phyloP scores from a whole-genome alignment of 2,888 invertebrate genomes.

The Nezara viridula region DNA sequence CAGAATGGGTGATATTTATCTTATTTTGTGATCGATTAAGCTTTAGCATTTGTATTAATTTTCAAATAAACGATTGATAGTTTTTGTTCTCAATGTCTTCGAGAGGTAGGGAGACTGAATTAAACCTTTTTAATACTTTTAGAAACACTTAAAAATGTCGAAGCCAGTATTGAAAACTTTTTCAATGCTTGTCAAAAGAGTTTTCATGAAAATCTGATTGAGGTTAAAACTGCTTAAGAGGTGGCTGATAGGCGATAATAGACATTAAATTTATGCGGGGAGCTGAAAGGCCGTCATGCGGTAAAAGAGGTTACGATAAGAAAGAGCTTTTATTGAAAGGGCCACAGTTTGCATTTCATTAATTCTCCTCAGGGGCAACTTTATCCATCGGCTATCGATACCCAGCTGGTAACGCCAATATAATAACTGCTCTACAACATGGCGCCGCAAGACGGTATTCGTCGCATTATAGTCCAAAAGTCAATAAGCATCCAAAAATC shows the following conservation, averaged over 20 bases:
- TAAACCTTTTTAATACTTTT: background rate
- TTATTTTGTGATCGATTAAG: too few species aligned
- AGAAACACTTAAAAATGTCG: background rate
- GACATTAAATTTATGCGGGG: slow-evolving; percentile 43
- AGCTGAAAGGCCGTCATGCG: slow-evolving; percentile 25
- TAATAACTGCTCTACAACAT: background rate
- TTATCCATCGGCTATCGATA: background rate
- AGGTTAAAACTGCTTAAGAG: slow-evolving; percentile 36
- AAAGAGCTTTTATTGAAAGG: slow-evolving; percentile 19
- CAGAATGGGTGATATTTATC: too few species aligned
- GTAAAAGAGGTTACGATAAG: slow-evolving; percentile 33
- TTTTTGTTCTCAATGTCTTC: background rate
- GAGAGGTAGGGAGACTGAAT: background rate
- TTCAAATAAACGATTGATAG: too few species aligned
- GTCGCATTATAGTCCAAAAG: too few species aligned
- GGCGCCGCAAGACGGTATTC: background rate
- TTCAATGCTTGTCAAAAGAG: slow-evolving; percentile 33
- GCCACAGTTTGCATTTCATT: slow-evolving; percentile 11
- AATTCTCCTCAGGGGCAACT: background rate
- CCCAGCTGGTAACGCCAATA: background rate
- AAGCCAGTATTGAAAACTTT: background rate
- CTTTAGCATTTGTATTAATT: too few species aligned
- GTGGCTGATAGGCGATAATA: slow-evolving; percentile 21
- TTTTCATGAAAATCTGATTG: slow-evolving; percentile 32
- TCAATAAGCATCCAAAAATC: too few species aligned